Evolutionary conservation across 2,888 invertebrate species (phyloP).

Genomic region (Sepiola atlantica): DNA sequence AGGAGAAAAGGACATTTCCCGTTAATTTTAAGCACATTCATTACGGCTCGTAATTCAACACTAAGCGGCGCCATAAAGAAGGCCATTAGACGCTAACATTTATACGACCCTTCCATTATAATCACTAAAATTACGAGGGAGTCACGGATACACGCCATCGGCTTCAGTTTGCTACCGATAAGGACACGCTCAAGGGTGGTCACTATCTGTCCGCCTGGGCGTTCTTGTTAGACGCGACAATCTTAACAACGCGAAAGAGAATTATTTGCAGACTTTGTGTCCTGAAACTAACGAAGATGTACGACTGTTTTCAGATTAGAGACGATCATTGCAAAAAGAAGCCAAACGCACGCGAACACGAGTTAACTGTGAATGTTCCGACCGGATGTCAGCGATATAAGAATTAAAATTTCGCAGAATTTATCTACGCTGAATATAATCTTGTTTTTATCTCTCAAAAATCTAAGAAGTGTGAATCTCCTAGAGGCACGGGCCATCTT

Average conservation of each 20-base stretch:
- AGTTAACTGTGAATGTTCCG: neutral
- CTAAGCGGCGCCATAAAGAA: neutral
- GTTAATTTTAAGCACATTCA: conserved; percentile 12
- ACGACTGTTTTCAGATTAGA: neutral
- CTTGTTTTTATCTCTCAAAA: too few species aligned
- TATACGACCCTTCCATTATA: neutral
- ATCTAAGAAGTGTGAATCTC: too few species aligned
- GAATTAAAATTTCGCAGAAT: neutral
- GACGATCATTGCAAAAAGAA: neutral
- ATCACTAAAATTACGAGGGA: neutral
- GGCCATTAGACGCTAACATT: neutral
- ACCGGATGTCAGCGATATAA: neutral
- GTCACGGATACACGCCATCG: neutral
- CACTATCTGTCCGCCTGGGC: neutral
- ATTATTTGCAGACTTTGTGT: neutral
- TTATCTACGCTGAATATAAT: neutral
- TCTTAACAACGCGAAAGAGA: neutral
- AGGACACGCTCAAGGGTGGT: neutral
- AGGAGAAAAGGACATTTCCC: neutral
- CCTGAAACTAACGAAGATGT: neutral
- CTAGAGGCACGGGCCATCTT: too few species aligned
- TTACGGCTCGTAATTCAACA: conserved; percentile 14
- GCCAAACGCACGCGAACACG: neutral
- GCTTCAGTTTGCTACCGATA: neutral
- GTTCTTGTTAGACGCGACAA: neutral